Evolutionary conservation across 2,797 vertebrate genomes (phyloP), one percentile per base, ranked within the genome.

Genomic region (Masticophis lateralis): DNA sequence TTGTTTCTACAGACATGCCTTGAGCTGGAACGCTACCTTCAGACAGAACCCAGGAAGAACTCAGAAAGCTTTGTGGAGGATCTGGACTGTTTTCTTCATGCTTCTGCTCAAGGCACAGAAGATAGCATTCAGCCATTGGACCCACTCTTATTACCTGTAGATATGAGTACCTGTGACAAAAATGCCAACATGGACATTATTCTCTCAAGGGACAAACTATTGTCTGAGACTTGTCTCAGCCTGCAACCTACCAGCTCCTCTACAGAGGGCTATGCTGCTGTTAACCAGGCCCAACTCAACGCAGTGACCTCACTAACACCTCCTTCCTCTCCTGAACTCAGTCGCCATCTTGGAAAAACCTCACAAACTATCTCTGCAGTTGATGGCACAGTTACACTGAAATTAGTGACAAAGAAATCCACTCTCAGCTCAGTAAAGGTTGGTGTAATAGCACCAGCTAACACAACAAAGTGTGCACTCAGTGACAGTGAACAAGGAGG

Each of bases 261-360:
- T 94, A 98, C 98, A 95, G 99, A 99, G 89, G 97, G 97, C 96
- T 98, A 97, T 95, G 95, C 98, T 53, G 98, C 95, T 2, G 98
- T 99, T 96, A 99, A 99, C 97, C 99, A 99, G 95, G 99, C 99
- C 95, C 99, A 99, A 96, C 98, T 99, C 97, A 99, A 99, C 90
- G 99, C 99, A 69, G 99, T 99, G 95, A 99, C 99, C 96, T 99
- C 99, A 93, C 97, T 99, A 97, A 99, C 99, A 0, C 99, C 99
- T 1, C 99, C 99, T 0, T 99, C 99, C 0, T 99, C 99, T 20
- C 99, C 99, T 0, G 99, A 99, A 97, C 98, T 99, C 94, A 99
- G 99, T 90, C 98, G 99, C 55, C 99, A 99, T 97, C 98, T 99
- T 16, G 97, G 99, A 94, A 99, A 99, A 97, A 98, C 99, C 96